These are phyloP conservation scores for Typhlomys cinereus DNA, from an alignment of 2,113 vertebrate genomes.

Conservation along the genomic window DNA sequence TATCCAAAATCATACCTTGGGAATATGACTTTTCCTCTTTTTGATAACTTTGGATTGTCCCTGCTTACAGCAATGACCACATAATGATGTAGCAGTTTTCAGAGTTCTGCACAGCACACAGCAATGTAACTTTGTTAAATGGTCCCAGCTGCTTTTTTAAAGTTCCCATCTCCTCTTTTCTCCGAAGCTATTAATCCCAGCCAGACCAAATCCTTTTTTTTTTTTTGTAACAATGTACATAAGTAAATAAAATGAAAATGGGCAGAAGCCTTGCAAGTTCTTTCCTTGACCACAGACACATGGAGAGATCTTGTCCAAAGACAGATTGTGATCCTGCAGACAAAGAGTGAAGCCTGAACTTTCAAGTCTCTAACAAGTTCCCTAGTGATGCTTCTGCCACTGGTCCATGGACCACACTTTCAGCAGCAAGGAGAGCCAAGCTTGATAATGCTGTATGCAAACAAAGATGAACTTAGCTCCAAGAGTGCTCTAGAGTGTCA, in stretches of 20 bases:
- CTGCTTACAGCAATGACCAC: neutral
- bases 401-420: neutral
- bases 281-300: neutral
- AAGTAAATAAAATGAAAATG: neutral
- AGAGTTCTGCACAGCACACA: neutral
- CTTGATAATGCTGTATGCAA: neutral
- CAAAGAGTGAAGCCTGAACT: neutral
- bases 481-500: neutral
- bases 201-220: neutral
- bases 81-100: too few relatives aligned
- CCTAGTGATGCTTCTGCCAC: neutral
- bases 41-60: neutral
- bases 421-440: neutral
- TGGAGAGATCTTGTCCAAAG: neutral
- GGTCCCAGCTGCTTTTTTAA: neutral
- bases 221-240: neutral
- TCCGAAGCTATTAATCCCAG: neutral
- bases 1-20: neutral
- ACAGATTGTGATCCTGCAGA: neutral
- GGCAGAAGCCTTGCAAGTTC: neutral
- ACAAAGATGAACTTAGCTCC: neutral
- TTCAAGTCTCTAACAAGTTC: neutral
- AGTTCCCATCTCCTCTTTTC: neutral
- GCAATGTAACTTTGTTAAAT: neutral
- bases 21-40: neutral